A percentile compares a stretch with the other conserved stretches of the same genome.
Conservation (phyloP, 2,113 vertebrate species). For the Struthio camelus region DNA sequence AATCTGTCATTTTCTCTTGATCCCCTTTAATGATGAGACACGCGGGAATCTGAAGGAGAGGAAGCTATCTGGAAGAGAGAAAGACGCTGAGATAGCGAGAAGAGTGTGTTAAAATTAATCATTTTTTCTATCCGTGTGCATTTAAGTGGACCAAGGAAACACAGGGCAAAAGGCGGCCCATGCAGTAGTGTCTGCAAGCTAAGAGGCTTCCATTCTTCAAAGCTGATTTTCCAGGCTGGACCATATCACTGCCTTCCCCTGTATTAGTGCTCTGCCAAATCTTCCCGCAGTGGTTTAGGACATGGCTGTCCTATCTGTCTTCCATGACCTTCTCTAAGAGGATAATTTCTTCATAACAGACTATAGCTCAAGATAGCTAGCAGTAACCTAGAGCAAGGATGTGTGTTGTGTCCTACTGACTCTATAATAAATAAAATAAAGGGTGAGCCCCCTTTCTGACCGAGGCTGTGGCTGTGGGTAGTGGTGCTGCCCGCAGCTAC, state of each 20-base stretch:
- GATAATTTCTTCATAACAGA: not conserved
- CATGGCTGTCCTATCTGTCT: not conserved
- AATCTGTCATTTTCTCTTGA: not conserved
- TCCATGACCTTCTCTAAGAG: not conserved
- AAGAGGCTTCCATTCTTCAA: not conserved
- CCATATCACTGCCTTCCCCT: not conserved
- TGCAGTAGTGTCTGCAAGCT: not conserved
- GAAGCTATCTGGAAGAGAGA: not conserved
- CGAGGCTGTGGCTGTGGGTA: too few relatives aligned
- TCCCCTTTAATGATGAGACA: not conserved
- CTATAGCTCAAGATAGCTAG: not conserved
- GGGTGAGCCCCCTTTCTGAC: too few relatives aligned
- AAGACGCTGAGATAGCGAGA: not conserved
- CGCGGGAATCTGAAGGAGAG: not conserved
- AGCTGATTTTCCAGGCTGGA: not conserved
- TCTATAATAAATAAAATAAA: not conserved
- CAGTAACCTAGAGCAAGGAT: not conserved
- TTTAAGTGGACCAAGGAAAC: not conserved
- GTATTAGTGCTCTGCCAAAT: not conserved
- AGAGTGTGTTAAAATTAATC: not conserved
- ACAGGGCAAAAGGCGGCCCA: not conserved
- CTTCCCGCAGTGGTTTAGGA: not conserved
- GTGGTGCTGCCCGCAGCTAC: rapidly evolving
- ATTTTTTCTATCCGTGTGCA: not conserved
- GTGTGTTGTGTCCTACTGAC: not conserved